Evolutionary conservation across 37 sponge, comb jelly and placozoan genomes (phyloP), one percentile per base, ranked within the genome.

Genomic region (Cladorhizidae sp.): DNA sequence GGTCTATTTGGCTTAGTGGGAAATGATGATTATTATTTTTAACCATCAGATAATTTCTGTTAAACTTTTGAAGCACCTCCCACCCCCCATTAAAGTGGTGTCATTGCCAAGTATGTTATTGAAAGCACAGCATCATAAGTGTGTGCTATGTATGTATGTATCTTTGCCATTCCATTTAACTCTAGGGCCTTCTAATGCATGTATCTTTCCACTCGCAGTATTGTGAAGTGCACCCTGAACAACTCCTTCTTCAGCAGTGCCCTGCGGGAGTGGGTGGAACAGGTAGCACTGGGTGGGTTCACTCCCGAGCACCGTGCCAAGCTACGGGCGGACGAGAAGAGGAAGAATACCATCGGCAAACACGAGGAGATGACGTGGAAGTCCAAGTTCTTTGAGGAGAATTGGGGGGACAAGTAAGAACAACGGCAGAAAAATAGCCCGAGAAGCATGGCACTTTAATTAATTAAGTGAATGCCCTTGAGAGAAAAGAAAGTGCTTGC

Each of bases 331-430:
- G 75, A 74, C 18, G 83, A 83, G 40, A 83, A 74, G 75, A 74
- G 63, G 59, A 57, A 55, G 35, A 22, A 18, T 31, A 21, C 69
- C 23, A n/a, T n/a, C n/a, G 40, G 28, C 40, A n/a, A n/a, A n/a
- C n/a, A n/a, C n/a, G 14, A 64, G 21, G 83, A 83, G 21, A 25
- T 52, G 5, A 29, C 35, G 7, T 83, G 83, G 83, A 83, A 83
- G 39, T 18, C 29, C 1, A 33, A 67, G 25, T 74, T 41, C 65
- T 83, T 65, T 37, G 83, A 83, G 49, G 39, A 64, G 7, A 43
- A 74, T 55, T 83, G 65, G 75, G 83, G 83, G 29, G 83, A 83
- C 26, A 83, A 55, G 83, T 74, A 73, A n/a, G n/a, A n/a, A n/a
- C n/a, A n/a, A n/a, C n/a, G n/a, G n/a, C n/a, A n/a, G n/a, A n/a